Evolutionary conservation across 1,140 invertebrate species (phyloP).

Genomic region (Panagrolaimus sp.): DNA sequence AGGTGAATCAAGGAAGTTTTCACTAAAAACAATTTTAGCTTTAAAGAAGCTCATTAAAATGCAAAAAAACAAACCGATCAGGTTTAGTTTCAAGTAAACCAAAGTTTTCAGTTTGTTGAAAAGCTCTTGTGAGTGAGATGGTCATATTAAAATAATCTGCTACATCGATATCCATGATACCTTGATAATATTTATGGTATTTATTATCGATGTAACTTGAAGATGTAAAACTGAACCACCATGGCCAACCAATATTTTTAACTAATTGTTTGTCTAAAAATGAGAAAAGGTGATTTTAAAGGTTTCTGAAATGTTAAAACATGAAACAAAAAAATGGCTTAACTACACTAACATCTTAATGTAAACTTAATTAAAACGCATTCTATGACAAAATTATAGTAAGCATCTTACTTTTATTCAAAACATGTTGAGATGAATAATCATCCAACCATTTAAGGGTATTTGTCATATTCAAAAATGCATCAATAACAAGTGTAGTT

Average conservation of each 20-base stretch:
- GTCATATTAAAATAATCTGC: conserved; percentile 23
- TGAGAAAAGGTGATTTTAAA: too few species aligned
- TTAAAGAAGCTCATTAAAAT: too few species aligned
- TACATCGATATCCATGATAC: not conserved
- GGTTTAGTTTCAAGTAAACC: conserved; percentile 16
- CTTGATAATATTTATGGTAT: conserved; percentile 24
- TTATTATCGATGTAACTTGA: conserved; percentile 19
- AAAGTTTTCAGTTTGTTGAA: conserved; percentile 38
- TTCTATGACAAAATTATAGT: too few species aligned
- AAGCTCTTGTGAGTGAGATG: conserved; percentile 24
- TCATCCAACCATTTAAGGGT: conserved; percentile 13
- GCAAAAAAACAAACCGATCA: conserved; percentile 21
- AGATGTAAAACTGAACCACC: conserved; percentile 35
- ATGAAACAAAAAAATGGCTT: too few species aligned
- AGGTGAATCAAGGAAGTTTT: conserved; percentile 29
- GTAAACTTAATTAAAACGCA: too few species aligned
- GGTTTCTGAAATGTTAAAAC: too few species aligned
- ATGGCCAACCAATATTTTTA: conserved; percentile 45
- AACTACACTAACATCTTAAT: too few species aligned
- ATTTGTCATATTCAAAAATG: conserved; percentile 31
- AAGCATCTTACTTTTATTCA: conserved; percentile 4
- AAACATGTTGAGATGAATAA: not conserved
- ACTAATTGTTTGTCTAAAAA: conserved; percentile 21
- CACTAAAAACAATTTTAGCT: not conserved
- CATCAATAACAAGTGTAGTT: conserved; percentile 33